phyloP scores from a whole-genome alignment of 2,797 vertebrate species.

The Chelidonichthys spinosus region DNA sequence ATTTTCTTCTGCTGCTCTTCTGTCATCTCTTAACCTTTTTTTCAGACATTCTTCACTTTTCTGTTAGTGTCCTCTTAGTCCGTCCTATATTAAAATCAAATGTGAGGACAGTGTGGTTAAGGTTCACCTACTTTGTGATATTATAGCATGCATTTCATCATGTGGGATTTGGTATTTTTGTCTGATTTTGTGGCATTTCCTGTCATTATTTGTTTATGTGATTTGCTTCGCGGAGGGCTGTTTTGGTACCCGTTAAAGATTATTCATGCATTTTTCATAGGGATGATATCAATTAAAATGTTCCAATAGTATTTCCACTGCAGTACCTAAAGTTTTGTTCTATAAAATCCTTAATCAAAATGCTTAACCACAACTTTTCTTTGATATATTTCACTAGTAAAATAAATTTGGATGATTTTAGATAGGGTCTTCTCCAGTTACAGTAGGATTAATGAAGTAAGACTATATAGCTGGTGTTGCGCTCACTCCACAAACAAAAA shows the following conservation, averaged over 20 bases:
- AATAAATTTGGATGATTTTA: neutral
- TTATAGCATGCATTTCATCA: constrained; percentile 8
- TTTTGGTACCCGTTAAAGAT: constrained; percentile 2
- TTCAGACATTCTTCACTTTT: neutral
- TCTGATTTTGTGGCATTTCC: constrained; percentile 13
- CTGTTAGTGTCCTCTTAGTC: neutral
- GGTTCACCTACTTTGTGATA: neutral
- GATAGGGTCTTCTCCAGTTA: neutral
- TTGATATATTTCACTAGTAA: neutral
- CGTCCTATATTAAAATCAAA: neutral
- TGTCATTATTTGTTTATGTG: constrained; percentile 16
- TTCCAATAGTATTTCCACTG: neutral
- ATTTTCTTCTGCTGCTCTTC: neutral
- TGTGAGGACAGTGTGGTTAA: neutral
- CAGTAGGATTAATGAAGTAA: too few relatives aligned
- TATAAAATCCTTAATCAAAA: too few relatives aligned
- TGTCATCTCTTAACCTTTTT: neutral
- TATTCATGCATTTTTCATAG: neutral
- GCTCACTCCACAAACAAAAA: neutral
- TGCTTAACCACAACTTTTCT: too few relatives aligned
- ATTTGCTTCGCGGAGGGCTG: constrained; percentile 8
- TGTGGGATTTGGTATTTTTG: constrained; percentile 1
- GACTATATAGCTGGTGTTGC: neutral
- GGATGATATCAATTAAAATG: neutral
- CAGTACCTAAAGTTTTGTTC: neutral